Base-by-base conservation (phyloP, 2,113 vertebrate genomes). In the Garra rufa region DNA sequence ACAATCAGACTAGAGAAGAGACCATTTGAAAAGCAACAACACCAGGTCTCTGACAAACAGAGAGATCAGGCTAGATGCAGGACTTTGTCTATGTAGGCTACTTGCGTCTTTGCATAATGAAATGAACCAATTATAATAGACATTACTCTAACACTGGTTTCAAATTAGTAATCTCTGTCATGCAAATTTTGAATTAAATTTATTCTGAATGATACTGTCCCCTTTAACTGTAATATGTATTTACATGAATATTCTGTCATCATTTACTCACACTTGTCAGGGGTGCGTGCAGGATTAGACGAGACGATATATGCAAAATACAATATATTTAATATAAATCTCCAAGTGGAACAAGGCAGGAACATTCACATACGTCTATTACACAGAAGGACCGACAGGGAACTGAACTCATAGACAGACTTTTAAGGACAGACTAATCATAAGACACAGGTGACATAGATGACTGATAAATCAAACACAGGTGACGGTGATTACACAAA, bases 1-100 rank as follows among this genome's bases (percentile, higher is more conserved):
- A 87, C 80, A 86, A 86, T 83, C 81, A 83, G 41, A 83, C 61
- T 26, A 24, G 59, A 74, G 59, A 67, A 71, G 59, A 76, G n/a
- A 34, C 78, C 41, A 76, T 82, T 73, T 28, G 48, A 26, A 50
- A 43, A 76, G 73, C 26, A 80, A 15, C n/a, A 74, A 24, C 73
- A 76, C 19, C 14, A 50, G 28, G 28, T 46, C 21, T 67, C 44
- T 50, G 43, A 50, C 17, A 57, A 9, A 77, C 30, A 48, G 65
- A 43, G 76, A 78, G 21, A 78, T 44, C 34, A 43, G 55, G 34
- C 19, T 26, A 34, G 15, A 67, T 30, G 14, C 4, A 65, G 2
- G 5, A 57, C 7, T 30, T 17, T 76, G 48, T 30, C 74, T 9
- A 28, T 74, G 24, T 21, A 41, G 9, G 65, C 19, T 21, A 28